These are phyloP conservation scores for Caenorhabditis imperialis DNA, from an alignment of 2,888 invertebrate species.

Conservation along the genomic window DNA sequence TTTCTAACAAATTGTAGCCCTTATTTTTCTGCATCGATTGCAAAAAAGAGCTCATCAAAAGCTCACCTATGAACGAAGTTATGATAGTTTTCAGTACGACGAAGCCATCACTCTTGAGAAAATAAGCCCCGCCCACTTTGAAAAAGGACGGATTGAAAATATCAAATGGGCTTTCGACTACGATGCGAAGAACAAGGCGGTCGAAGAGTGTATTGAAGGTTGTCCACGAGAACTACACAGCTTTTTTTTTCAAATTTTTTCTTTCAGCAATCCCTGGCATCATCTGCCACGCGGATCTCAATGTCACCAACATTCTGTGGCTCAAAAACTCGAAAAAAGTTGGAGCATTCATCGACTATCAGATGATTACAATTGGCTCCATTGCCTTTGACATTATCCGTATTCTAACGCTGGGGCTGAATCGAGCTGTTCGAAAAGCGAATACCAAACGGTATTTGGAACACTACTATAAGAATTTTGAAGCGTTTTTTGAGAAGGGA, in stretches of 20 bases:
- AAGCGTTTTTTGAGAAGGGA: conserved; percentile 6
- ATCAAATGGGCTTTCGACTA: conserved; percentile 42
- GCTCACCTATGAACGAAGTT: no score
- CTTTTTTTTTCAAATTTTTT: background rate
- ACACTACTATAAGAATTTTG: conserved; percentile 10
- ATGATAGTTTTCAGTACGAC: conserved; percentile 32
- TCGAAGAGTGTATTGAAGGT: conserved; percentile 1
- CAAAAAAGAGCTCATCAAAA: no score
- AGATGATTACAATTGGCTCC: conserved; percentile 27
- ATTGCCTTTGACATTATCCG: conserved; percentile 31
- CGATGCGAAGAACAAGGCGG: conserved; percentile 12
- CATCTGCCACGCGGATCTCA: conserved; percentile 33
- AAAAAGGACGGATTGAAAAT: conserved; percentile 29
- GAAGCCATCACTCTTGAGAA: conserved; percentile 5
- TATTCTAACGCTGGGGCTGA: conserved; percentile 26
- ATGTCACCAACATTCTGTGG: conserved; percentile 43
- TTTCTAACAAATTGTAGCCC: no score
- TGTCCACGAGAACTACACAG: background rate
- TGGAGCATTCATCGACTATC: conserved; percentile 44
- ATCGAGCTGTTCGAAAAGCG: background rate
- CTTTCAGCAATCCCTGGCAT: conserved; percentile 27
- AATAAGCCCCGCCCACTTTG: conserved; percentile 10
- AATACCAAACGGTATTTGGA: conserved; percentile 2
- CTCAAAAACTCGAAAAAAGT: conserved; percentile 13
- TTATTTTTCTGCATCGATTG: no score